phyloP scores from a whole-genome alignment of 2,113 vertebrate genomes.

The Crotalus horridus region DNA sequence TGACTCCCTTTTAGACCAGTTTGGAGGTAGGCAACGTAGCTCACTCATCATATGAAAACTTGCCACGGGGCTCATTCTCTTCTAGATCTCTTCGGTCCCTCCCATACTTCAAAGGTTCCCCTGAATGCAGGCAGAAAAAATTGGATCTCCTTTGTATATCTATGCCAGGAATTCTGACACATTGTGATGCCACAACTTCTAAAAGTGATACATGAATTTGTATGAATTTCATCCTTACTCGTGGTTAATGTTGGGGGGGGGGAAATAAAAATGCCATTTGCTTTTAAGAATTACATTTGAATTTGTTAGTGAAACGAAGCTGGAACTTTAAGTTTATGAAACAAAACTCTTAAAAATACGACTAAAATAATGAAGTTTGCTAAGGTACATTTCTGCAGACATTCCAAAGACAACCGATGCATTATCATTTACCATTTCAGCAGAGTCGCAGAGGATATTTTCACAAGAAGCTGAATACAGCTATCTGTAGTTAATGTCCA shows the following conservation, averaged over 20 bases:
- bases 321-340: not conserved
- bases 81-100: not conserved
- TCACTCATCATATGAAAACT: not conserved
- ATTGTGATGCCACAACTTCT: not conserved
- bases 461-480: not conserved
- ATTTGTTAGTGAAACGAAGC: not conserved
- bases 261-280: not conserved
- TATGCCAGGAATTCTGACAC: not conserved
- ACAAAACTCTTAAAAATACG: not conserved
- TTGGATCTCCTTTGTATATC: not conserved
- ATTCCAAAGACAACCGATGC: not conserved
- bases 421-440: not conserved
- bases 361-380: not conserved
- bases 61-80: not conserved
- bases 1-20: not conserved
- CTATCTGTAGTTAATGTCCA: not conserved
- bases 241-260: not conserved
- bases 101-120: not conserved
- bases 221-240: not conserved
- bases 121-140: not conserved
- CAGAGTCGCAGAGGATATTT: not conserved
- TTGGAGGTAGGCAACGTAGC: not conserved
- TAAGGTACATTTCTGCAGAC: not conserved
- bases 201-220: not conserved
- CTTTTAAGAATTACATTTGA: not conserved